Base-by-base conservation (phyloP, 2,888 invertebrate genomes). In the Lasioglossum leucozonium region DNA sequence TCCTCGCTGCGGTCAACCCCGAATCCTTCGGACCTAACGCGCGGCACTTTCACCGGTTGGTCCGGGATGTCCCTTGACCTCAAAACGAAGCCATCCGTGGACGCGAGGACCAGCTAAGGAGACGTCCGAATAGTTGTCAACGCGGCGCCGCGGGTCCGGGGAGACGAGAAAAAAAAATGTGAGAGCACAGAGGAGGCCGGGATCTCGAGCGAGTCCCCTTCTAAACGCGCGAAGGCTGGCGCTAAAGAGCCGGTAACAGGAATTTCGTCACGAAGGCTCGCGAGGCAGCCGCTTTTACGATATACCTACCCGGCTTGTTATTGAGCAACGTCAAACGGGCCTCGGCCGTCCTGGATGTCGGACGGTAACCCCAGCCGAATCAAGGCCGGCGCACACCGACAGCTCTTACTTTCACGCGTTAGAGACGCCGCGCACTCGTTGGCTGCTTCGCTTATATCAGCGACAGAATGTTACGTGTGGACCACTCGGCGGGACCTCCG, bases 341-440 rank as follows among this genome's bases (percentile, higher is more conserved):
- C 87, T 87, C 85, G 87, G 84, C 82, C 91, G 92, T 91, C 93
- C 93, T 92, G 91, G 92, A 94, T 93, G 88, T 93, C 93, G 94
- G 93, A 72, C 93, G 92, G 92, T 94, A 94, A 94, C 94, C 94
- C 93, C 94, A 74, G 81, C 90, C 90, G 91, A 93, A 94, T 94
- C 94, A 94, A 94, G 94, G 94, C 93, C 94, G 92, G 81, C 87
- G 65, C 71, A 83, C 89, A 85, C 85, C 88, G 79, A 81, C 81
- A 89, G 93, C 92, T 93, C 92, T 94, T 93, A 93, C 93, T 94
- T 94, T 94, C 93, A 92, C 93, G 90, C 91, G 89, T 90, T 92
- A 90, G 92, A 90, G 87, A 89, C 85, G 84, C 55, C 86, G 82
- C 86, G 82, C 78, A 51, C 51, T 51, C 22, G 51, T 22, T 82